These are phyloP conservation scores for Rhizoglyphus robini DNA, from an alignment of 1,140 invertebrate genomes.

Conservation along the genomic window DNA sequence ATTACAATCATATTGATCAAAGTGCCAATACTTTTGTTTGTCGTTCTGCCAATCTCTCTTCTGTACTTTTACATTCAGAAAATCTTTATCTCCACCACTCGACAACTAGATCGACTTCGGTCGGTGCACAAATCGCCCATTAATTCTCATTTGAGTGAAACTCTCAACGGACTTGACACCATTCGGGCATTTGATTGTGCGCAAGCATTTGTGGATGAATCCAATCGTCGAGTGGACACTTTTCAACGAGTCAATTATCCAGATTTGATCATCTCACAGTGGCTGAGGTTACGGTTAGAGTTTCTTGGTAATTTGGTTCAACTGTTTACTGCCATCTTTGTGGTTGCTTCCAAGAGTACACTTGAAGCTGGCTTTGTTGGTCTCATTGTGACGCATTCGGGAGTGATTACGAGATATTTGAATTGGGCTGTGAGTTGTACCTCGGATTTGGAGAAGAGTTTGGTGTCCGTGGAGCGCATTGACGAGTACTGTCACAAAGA, in stretches of 20 bases:
- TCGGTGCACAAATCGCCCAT: constrained; percentile 41
- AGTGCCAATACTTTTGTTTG: constrained; percentile 41
- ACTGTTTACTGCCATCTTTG: constrained; percentile 74
- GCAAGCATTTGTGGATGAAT: constrained; percentile 48
- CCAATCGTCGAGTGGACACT: constrained; percentile 64
- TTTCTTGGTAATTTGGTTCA: no score
- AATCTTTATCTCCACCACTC: constrained; percentile 45
- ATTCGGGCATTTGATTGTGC: constrained; percentile 42
- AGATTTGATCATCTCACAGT: constrained; percentile 68
- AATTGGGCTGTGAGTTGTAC: constrained; percentile 95
- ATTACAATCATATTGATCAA: constrained; percentile 40
- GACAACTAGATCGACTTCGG: constrained; percentile 60
- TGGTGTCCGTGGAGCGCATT: constrained; percentile 91
- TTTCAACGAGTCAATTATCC: constrained; percentile 79
- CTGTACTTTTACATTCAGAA: constrained; percentile 36
- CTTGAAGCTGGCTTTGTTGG: constrained; percentile 65
- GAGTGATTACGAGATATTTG: constrained; percentile 79
- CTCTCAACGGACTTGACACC: constrained; percentile 39
- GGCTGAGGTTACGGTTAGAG: constrained; percentile 77
- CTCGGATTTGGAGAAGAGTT: constrained; percentile 91
- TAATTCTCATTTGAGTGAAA: constrained; percentile 44
- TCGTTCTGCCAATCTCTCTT: constrained; percentile 42
- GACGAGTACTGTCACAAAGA: constrained; percentile 82
- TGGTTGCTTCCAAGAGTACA: constrained; percentile 55
- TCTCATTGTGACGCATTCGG: constrained; percentile 72